Conservation (phyloP, 1,140 invertebrate species). For the Littorina saxatilis region DNA sequence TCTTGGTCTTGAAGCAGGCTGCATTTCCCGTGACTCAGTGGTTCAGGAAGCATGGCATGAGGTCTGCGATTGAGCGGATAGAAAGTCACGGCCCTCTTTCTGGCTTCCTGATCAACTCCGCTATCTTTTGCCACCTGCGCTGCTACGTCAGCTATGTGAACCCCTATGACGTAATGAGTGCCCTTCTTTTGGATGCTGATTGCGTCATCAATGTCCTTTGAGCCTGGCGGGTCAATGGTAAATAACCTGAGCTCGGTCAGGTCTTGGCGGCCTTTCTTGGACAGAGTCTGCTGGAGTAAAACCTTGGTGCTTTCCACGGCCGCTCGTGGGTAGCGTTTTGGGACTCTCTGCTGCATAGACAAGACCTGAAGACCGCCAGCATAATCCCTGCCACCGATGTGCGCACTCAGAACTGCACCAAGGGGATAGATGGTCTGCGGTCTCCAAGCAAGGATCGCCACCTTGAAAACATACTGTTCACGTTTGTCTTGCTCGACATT, state of each 20-base stretch:
- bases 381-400: slow-evolving; percentile 41
- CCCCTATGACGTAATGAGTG: slow-evolving; percentile 55
- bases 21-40: slow-evolving; percentile 71
- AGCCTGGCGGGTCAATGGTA: slow-evolving; percentile 97
- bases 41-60: slow-evolving; percentile 74
- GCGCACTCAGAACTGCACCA: slow-evolving; percentile 49
- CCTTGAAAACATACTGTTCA: slow-evolving; percentile 51
- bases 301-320: slow-evolving; percentile 7
- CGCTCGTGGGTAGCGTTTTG: slow-evolving; percentile 24
- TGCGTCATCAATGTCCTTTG: slow-evolving; percentile 99
- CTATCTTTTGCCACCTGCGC: slow-evolving; percentile 60
- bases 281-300: not conserved
- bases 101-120: slow-evolving; percentile 68
- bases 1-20: slow-evolving; percentile 71
- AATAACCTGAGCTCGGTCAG: slow-evolving; percentile 84
- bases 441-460: slow-evolving; percentile 53
- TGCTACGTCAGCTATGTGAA: slow-evolving; percentile 74
- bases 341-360: slow-evolving; percentile 47
- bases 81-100: slow-evolving; percentile 64
- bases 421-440: slow-evolving; percentile 47
- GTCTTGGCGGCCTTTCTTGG: slow-evolving; percentile 80
- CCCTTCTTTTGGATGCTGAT: slow-evolving; percentile 80
- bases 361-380: slow-evolving; percentile 48
- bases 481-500: slow-evolving; percentile 39
- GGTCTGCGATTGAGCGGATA: slow-evolving; percentile 64